Evolutionary conservation across 2,888 invertebrate genomes (phyloP).

Genomic region (Cecidostiba fungosa): DNA sequence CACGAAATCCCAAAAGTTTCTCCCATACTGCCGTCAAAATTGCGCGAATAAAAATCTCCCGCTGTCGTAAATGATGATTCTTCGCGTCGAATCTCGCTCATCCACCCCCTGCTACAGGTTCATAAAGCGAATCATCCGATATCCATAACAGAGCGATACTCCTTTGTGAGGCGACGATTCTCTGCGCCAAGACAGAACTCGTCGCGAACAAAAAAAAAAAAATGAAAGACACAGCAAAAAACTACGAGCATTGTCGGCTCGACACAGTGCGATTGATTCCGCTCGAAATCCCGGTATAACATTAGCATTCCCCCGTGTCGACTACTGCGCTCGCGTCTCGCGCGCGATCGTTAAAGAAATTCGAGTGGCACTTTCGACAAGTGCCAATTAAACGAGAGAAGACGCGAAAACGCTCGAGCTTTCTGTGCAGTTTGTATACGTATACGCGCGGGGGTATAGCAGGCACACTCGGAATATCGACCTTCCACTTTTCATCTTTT

Average conservation of each 20-base stretch:
- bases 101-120: background rate
- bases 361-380: conserved; percentile 60
- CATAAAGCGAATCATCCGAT: background rate
- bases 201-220: background rate
- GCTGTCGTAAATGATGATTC: background rate
- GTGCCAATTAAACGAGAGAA: conserved; percentile 61
- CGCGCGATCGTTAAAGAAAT: conserved; percentile 58
- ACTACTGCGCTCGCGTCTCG: conserved; percentile 31
- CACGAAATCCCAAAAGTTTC: too few species aligned
- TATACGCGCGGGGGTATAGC: background rate
- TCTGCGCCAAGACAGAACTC: background rate
- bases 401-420: conserved; percentile 41
- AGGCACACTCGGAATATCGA: conserved; percentile 29
- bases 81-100: background rate
- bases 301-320: conserved; percentile 33
- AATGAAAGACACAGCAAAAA: background rate
- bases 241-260: conserved; percentile 8
- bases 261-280: conserved; percentile 46
- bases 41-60: background rate
- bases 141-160: conserved; percentile 5
- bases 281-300: conserved; percentile 19
- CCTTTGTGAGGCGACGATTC: background rate
- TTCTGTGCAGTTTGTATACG: background rate
- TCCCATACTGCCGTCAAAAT: background rate
- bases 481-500: conserved; percentile 3